A percentile compares a stretch with the other conserved stretches of the same genome.
phyloP scores from a whole-genome alignment of 2,797 vertebrate genomes.

The Pipistrellus pipistrellus region DNA sequence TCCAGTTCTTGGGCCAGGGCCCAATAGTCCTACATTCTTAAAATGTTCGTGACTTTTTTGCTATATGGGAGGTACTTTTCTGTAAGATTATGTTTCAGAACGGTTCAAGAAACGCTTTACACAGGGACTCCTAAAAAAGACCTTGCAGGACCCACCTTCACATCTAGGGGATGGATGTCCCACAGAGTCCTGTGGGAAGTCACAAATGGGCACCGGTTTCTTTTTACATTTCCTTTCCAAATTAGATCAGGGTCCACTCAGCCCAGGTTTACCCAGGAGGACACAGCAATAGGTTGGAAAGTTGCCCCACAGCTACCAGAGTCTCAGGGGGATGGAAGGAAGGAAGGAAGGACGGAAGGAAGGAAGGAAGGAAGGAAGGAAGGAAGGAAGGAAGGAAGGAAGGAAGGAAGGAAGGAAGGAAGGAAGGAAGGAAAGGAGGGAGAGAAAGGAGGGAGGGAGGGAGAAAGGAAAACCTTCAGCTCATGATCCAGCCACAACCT shows the following conservation, averaged over 20 bases:
- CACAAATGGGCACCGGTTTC: neutral
- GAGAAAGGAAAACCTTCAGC: neutral
- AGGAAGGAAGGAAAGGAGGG: too few species aligned
- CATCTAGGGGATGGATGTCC: neutral
- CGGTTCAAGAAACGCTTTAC: neutral
- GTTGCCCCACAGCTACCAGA: neutral
- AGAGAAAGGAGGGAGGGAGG: too few species aligned
- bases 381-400: too few species aligned
- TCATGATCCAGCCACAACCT: neutral
- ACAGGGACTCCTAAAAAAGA: neutral
- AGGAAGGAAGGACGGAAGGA: too few species aligned
- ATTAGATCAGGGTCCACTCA: neutral
- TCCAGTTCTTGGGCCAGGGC: neutral
- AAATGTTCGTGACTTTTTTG: neutral
- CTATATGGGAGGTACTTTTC: conserved; percentile 30
- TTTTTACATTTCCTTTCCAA: neutral
- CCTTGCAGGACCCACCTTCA: neutral
- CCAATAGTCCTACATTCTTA: neutral
- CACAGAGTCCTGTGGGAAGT: neutral
- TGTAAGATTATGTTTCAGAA: neutral
- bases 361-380: too few species aligned
- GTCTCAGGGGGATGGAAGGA: neutral
- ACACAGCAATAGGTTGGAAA: neutral
- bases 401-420: too few species aligned
- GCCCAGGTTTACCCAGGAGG: neutral